Conservation (phyloP, 1,140 invertebrate genomes). For the Mactra quadrangularis region DNA sequence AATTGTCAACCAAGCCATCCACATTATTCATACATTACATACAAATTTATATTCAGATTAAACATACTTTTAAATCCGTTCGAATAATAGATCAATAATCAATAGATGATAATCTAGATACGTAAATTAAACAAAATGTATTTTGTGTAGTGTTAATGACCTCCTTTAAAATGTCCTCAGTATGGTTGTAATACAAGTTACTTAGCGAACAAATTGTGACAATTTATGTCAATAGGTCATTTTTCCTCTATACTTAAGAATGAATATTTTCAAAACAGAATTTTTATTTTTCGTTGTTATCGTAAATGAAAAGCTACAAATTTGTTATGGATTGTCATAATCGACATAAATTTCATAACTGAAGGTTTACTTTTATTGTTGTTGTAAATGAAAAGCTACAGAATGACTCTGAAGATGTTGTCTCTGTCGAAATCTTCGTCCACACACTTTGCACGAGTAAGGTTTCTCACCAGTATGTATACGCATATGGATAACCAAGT, state of each 20-base stretch:
- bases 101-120: no score
- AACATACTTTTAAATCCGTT: no score
- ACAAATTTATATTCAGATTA: no score
- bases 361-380: no score
- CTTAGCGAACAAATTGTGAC: not conserved
- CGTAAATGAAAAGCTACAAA: not conserved
- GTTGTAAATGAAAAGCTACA: not conserved
- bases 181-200: not conserved
- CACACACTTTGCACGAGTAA: not conserved
- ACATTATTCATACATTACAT: no score
- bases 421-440: slow-evolving; percentile 1
- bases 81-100: no score
- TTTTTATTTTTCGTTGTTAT: not conserved
- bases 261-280: not conserved
- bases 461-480: slow-evolving; percentile 32
- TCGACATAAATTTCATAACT: no score
- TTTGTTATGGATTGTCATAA: not conserved
- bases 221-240: not conserved
- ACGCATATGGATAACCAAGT: slow-evolving; percentile 12
- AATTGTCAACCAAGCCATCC: no score
- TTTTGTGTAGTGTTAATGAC: no score
- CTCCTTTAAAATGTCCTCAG: no score
- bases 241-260: not conserved
- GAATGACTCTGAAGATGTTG: slow-evolving; percentile 15
- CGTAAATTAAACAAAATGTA: no score